phyloP scores from a whole-genome alignment of 2,113 vertebrate genomes.

The Tupaia chinensis region DNA sequence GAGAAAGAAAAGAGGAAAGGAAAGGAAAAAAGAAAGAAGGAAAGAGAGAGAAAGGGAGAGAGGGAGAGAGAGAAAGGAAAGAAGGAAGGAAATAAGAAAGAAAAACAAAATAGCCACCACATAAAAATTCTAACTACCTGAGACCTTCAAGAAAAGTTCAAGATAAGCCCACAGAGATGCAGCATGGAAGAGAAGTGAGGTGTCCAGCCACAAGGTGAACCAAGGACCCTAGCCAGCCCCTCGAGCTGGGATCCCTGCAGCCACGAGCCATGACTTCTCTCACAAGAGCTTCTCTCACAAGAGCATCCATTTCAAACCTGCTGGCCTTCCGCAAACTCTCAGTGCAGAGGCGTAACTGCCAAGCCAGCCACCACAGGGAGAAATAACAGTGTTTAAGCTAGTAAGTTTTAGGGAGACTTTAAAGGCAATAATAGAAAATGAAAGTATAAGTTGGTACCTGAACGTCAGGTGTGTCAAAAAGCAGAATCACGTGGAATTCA shows the following conservation, averaged over 20 bases:
- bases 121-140: neutral
- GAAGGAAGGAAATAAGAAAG: no score
- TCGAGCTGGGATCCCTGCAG: neutral
- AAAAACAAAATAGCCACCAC: no score
- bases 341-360: neutral
- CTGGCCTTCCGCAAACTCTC: neutral
- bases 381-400: neutral
- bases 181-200: neutral
- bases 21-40: no score
- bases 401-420: neutral
- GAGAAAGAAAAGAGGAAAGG: no score
- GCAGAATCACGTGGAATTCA: neutral
- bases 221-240: neutral
- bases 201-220: neutral
- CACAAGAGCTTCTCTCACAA: neutral
- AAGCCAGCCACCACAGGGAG: neutral
- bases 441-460: neutral
- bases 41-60: no score
- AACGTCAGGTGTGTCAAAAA: neutral
- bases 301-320: neutral
- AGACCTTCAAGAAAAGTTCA: neutral
- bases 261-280: neutral
- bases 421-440: neutral
- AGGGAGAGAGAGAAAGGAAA: no score
- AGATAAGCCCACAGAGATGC: neutral